Base-by-base conservation (phyloP, 1,140 invertebrate species). In the Zaprionus inermis region DNA sequence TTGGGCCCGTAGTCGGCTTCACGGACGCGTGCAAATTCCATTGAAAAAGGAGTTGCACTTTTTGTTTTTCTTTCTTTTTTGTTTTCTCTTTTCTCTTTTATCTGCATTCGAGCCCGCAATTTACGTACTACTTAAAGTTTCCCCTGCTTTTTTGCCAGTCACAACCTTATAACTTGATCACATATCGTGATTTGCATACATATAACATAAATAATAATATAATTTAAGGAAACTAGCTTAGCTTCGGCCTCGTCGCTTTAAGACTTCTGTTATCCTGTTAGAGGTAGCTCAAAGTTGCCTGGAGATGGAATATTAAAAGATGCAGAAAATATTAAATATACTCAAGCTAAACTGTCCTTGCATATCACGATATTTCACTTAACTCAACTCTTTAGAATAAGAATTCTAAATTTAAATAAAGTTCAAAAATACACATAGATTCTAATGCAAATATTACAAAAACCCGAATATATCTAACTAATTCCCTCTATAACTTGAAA, bases 11-110 rank as follows among this genome's bases (percentile, higher is more conserved):
- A 49, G 64, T 56, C 28, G 66, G 44, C 77, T 79, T 79, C 80
- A 88, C 32, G 84, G 84, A 83, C 83, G 70, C 80, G 70, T 89
- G 84, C 73, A 88, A 89, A 80, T 88, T 88, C 80, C 83, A 69
- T 70, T 80, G 84, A 88, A 79, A 86, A 67, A 63, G 60, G 28
- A 83, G 72, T 58, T 74, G n/a, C 66, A 83, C 59, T 79, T 66
- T 64, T 66, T 56, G 30, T 57, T 86, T 41, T 41, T 16, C 0
- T 16, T 38, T 14, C 5, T 11, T 38, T 6, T n/a, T n/a, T n/a
- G n/a, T n/a, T n/a, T n/a, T 38, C 14, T 14, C 5, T 41, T 44
- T 44, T 44, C 16, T n/a, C 7, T 44, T 16, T 82, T 86, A 86
- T 86, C 82, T 86, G 81, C 81, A 81, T 55, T 70, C 58, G 30